A percentile compares a stretch with the other conserved stretches of the same genome.
These are phyloP conservation scores for Entomobrya multifasciata DNA, from an alignment of 2,888 invertebrate species.

Conservation along the genomic window DNA sequence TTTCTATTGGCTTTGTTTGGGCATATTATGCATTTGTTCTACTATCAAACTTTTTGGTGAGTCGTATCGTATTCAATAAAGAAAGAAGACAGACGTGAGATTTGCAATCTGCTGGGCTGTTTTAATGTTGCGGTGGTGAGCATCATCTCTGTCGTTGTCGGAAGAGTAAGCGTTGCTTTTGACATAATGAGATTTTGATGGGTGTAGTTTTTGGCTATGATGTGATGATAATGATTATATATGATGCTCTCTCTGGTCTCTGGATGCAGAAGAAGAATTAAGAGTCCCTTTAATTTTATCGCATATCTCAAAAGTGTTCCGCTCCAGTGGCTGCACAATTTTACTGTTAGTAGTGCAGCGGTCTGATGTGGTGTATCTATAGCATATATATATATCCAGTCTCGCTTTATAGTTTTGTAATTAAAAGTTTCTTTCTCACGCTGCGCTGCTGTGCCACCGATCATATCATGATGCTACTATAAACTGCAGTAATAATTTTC, in stretches of 20 bases:
- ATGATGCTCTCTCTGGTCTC: not conserved
- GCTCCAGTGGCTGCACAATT: not conserved
- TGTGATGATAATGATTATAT: not conserved
- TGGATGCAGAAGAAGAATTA: not conserved
- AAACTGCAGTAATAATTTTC: not conserved
- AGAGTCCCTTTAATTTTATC: constrained; percentile 25
- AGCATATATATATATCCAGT: too few relatives aligned
- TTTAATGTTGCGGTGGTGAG: not conserved
- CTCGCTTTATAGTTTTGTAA: constrained; percentile 29
- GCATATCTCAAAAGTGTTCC: not conserved
- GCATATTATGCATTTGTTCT: too few relatives aligned
- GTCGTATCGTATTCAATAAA: too few relatives aligned
- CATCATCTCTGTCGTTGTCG: not conserved
- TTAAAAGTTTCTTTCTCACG: constrained; percentile 24
- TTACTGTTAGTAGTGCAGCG: too few relatives aligned
- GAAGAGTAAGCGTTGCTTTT: not conserved
- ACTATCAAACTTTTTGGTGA: too few relatives aligned
- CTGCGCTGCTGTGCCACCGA: not conserved
- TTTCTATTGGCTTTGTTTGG: too few relatives aligned
- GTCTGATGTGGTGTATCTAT: too few relatives aligned
- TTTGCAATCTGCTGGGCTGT: not conserved
- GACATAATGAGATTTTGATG: constrained; percentile 41
- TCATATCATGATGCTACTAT: not conserved
- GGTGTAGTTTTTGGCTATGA: not conserved
- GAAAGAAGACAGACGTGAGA: not conserved